Evolutionary conservation across 2,113 vertebrate species (phyloP), one percentile per base, ranked within the genome.

Genomic region (Bubo bubo): DNA sequence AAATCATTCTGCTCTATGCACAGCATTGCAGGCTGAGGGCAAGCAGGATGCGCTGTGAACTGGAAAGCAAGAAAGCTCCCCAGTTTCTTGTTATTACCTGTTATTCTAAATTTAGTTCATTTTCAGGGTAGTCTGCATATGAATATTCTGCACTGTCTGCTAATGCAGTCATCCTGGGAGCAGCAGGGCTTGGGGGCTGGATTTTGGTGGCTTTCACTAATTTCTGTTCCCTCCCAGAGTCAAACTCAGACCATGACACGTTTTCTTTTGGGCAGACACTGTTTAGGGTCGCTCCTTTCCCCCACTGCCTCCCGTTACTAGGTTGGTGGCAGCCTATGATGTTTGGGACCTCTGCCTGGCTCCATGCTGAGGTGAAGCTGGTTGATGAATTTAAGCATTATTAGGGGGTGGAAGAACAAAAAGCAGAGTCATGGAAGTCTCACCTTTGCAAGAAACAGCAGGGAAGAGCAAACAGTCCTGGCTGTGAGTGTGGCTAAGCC

Each of bases 51-150:
- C 21, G 71, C 90, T 16, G 19, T 23, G 55, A 89, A 60, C 55
- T 71, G 79, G 80, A 93, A 92, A 71, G 27, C 20, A 39, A 52
- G 74, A 93, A 87, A 30, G 17, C 64, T 79, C 53, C 77, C 72
- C 11, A 8, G 5, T 45, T 92, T 88, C 75, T 83, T 93, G 92
- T 81, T 52, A 5, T 49, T 80, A 79, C 88, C 39, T 72, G 83
- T 55, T 60, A 45, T 37, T 72, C 53, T 75, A 11, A 8, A 23
- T 56, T 87, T 60, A 73, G 52, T 14, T 84, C 39, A 17, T 9
- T 83, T 66, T 43, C 73, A 35, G 26, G 21, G 16, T 32, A 66
- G 22, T 14, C 63, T 49, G 24, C 7, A 32, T 15, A 17, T 3
- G 16, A 64, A 12, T 53, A 55, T 41, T 45, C 70, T 37, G 32